Evolutionary conservation across 2,113 vertebrate genomes (phyloP).

Genomic region (Onychorhynchus coronatus): DNA sequence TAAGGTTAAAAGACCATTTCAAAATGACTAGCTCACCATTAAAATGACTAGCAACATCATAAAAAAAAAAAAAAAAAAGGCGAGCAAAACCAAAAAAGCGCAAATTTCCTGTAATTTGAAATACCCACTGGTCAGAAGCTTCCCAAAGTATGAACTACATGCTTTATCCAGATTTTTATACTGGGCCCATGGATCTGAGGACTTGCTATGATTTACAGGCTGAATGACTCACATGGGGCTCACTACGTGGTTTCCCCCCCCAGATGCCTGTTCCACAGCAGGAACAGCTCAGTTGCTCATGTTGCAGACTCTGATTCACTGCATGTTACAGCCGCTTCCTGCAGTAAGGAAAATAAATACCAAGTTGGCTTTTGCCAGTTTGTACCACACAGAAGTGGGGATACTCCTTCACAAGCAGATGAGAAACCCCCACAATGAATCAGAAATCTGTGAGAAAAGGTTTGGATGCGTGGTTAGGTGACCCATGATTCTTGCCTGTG

Average conservation of each 20-base stretch:
- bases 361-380: neutral
- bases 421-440: neutral
- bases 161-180: neutral
- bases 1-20: neutral
- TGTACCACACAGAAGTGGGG: neutral
- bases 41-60: neutral
- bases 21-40: neutral
- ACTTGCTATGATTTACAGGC: neutral
- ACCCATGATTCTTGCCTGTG: rapidly evolving
- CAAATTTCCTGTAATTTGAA: neutral
- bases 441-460: neutral
- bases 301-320: neutral
- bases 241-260: neutral
- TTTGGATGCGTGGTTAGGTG: neutral
- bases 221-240: neutral
- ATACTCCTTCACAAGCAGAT: neutral
- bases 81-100: no score
- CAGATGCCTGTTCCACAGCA: neutral
- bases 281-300: neutral
- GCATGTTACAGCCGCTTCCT: neutral
- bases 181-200: neutral
- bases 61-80: neutral
- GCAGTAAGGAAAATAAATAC: neutral
- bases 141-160: neutral
- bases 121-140: neutral